Percentiles rank a stretch among this genome's conserved stretches.
phyloP scores from a whole-genome alignment of 2,113 vertebrate species.

The Heterotis niloticus region DNA sequence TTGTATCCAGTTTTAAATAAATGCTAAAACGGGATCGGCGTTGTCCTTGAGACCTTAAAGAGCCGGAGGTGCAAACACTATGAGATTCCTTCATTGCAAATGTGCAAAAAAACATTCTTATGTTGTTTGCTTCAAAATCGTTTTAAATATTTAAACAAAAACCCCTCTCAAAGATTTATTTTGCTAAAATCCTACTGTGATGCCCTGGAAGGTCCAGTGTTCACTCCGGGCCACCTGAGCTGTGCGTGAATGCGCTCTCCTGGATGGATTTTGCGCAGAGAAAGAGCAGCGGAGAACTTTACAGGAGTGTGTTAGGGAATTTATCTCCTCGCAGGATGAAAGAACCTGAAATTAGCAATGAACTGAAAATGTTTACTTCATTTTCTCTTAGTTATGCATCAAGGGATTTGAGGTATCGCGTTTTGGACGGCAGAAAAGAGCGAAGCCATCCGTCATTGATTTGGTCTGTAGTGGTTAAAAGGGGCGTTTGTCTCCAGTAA shows the following conservation, averaged over 20 bases:
- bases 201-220: not conserved
- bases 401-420: constrained; percentile 5
- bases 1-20: too few species aligned
- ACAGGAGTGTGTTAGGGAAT: not conserved
- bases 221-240: too few species aligned
- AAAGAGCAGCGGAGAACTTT: not conserved
- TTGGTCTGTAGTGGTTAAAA: constrained; percentile 19
- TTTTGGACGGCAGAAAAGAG: not conserved
- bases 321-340: not conserved
- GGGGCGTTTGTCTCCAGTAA: constrained; percentile 24
- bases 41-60: too few species aligned
- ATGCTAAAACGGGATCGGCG: too few species aligned
- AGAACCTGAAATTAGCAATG: not conserved
- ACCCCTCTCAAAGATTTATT: too few species aligned
- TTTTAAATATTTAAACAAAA: too few species aligned
- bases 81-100: too few species aligned
- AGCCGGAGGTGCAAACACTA: too few species aligned
- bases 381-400: constrained; percentile 18
- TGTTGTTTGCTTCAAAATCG: too few species aligned
- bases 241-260: not conserved
- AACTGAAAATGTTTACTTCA: constrained; percentile 4
- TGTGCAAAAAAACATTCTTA: too few species aligned
- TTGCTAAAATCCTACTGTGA: too few species aligned
- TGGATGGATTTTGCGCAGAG: not conserved
- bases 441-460: constrained; percentile 12